These are phyloP conservation scores for Psilanteris sp. DNA, from an alignment of 1,140 invertebrate species.

Conservation along the genomic window DNA sequence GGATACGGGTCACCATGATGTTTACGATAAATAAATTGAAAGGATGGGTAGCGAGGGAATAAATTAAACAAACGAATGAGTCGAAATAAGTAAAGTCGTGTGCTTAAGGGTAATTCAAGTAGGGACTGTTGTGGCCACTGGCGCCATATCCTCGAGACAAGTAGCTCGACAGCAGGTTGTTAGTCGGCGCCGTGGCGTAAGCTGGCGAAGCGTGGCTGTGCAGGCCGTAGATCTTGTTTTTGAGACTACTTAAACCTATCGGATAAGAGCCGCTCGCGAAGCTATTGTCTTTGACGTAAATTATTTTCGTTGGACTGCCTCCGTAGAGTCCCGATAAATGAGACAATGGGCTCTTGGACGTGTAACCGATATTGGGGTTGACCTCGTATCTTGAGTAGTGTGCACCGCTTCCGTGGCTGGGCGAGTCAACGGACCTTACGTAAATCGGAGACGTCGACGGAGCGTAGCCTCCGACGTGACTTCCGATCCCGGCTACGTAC, in stretches of 20 bases:
- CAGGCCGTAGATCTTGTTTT: conserved; percentile 41
- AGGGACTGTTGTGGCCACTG: conserved; percentile 25
- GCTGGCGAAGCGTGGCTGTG: conserved; percentile 32
- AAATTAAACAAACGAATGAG: neutral
- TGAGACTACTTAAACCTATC: conserved; percentile 19
- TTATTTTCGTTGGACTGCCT: conserved; percentile 40
- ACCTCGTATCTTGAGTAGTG: conserved; percentile 43
- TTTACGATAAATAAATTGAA: conserved; percentile 6
- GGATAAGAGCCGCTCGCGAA: conserved; percentile 47
- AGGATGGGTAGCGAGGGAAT: neutral
- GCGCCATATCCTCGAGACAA: conserved; percentile 27
- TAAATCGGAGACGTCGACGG: conserved; percentile 25
- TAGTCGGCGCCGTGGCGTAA: conserved; percentile 33
- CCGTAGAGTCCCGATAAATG: conserved; percentile 25
- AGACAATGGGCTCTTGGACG: conserved; percentile 14
- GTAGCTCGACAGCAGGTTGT: conserved; percentile 22
- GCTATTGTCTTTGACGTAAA: conserved; percentile 49
- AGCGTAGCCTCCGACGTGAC: conserved; percentile 29
- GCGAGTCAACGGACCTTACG: conserved; percentile 34
- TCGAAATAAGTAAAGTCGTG: neutral
- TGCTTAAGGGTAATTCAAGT: conserved; percentile 34
- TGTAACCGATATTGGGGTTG: conserved; percentile 26
- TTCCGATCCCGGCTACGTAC: conserved; percentile 27
- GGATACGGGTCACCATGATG: neutral
- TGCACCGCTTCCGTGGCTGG: conserved; percentile 9